Conservation (phyloP, 2,888 invertebrate species). For the Hypselothyrea guttata region DNA sequence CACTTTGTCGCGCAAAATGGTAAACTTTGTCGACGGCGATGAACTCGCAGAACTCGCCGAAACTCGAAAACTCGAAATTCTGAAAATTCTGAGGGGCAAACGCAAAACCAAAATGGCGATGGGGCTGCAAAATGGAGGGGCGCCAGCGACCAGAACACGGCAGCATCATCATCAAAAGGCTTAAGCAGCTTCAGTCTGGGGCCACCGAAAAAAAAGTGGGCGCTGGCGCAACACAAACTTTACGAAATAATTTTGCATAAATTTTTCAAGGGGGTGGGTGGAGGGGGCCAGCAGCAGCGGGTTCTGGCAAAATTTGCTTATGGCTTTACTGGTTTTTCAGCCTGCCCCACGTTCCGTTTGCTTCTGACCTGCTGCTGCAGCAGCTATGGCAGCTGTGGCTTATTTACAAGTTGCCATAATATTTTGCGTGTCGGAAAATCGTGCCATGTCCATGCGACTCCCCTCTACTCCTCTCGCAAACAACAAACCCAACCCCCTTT, state of each 20-base stretch:
- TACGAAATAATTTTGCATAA: slow-evolving; percentile 79
- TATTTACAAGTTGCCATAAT: slow-evolving; percentile 77
- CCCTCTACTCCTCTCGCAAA: neutral
- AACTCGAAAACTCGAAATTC: slow-evolving; percentile 37
- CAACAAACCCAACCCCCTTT: neutral
- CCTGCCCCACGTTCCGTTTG: slow-evolving; percentile 1
- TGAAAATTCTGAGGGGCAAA: slow-evolving; percentile 26
- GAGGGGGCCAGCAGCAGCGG: no score
- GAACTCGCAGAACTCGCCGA: slow-evolving; percentile 58
- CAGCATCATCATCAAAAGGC: slow-evolving; percentile 70
- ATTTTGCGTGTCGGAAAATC: slow-evolving; percentile 66
- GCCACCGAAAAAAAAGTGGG: slow-evolving; percentile 54
- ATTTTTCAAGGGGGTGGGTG: slow-evolving; percentile 49
- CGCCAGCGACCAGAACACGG: slow-evolving; percentile 9
- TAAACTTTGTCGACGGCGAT: slow-evolving; percentile 72
- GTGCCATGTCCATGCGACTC: slow-evolving; percentile 32
- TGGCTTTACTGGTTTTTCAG: slow-evolving; percentile 59
- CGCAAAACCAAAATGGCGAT: no score
- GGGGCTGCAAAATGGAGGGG: no score
- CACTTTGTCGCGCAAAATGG: slow-evolving; percentile 77
- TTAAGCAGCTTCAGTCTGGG: slow-evolving; percentile 62
- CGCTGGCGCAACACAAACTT: slow-evolving; percentile 63
- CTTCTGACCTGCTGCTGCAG: slow-evolving; percentile 24
- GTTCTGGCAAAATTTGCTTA: slow-evolving; percentile 68
- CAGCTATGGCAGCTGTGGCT: slow-evolving; percentile 67